Evolutionary conservation across 2,113 vertebrate genomes (phyloP).

Genomic region (Pseudopodoces humilis): DNA sequence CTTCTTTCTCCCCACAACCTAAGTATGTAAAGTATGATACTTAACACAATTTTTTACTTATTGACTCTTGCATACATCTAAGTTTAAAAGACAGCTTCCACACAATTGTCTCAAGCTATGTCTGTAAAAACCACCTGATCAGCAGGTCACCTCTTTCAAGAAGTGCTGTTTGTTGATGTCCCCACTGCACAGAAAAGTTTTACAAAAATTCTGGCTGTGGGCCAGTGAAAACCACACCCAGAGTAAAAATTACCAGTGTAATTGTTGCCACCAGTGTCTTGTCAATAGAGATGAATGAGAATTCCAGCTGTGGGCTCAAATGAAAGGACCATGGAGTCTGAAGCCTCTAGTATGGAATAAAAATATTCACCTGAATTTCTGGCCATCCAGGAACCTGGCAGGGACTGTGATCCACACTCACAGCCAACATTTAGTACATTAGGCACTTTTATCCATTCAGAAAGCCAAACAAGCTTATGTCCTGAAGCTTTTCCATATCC

Average conservation of each 20-base stretch:
- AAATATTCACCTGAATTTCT: background rate
- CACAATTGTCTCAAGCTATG: background rate
- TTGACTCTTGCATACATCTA: background rate
- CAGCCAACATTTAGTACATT: background rate
- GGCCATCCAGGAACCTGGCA: background rate
- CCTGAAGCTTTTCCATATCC: background rate
- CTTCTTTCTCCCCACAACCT: background rate
- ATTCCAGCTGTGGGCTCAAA: background rate
- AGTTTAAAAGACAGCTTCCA: background rate
- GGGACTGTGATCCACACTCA: background rate
- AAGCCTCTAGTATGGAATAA: background rate
- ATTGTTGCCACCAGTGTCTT: background rate
- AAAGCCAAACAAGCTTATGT: background rate
- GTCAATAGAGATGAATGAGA: background rate
- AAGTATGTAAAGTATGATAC: background rate
- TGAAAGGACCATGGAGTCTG: fast-evolving
- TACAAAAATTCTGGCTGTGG: background rate
- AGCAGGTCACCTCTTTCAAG: background rate
- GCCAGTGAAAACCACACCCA: background rate
- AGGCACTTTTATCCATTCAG: background rate
- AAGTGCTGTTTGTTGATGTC: background rate
- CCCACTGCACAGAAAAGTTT: background rate
- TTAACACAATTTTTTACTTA: background rate
- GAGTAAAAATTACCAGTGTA: background rate
- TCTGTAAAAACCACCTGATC: background rate